Evolutionary conservation across 2,888 invertebrate genomes (phyloP).

Genomic region (Linyphia triangularis): DNA sequence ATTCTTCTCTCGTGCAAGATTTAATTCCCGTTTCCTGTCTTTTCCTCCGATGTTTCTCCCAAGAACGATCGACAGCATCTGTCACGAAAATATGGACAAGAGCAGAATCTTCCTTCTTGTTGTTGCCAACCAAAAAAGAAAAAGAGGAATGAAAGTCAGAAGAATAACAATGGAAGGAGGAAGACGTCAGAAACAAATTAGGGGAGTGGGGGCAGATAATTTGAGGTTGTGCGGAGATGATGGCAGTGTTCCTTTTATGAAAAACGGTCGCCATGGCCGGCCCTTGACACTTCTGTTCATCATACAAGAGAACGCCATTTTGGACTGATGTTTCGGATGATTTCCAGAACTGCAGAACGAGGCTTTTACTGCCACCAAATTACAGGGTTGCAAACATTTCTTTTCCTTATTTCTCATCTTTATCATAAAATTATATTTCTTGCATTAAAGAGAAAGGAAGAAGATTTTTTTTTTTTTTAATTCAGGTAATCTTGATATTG

Average conservation of each 20-base stretch:
- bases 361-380: conserved; percentile 13
- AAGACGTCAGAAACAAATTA: conserved; percentile 49
- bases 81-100: background rate
- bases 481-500: no score
- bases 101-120: background rate
- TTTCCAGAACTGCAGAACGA: conserved; percentile 21
- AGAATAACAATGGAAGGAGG: conserved; percentile 26
- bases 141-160: conserved; percentile 16
- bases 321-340: conserved; percentile 15
- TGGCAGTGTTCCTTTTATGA: conserved; percentile 38
- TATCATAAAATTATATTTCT: no score
- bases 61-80: conserved; percentile 1
- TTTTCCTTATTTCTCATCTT: no score
- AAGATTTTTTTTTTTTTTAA: no score
- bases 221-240: conserved; percentile 37
- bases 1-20: background rate
- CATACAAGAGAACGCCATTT: conserved; percentile 23
- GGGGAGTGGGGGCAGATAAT: conserved; percentile 44
- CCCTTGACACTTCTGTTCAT: conserved; percentile 53
- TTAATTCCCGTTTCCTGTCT: background rate
- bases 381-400: conserved; percentile 28
- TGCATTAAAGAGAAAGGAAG: no score
- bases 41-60: background rate
- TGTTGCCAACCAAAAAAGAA: background rate
- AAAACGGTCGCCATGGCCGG: conserved; percentile 29